Base-by-base conservation (phyloP, 2,888 invertebrate genomes). In the Pristionchus entomophagus region DNA sequence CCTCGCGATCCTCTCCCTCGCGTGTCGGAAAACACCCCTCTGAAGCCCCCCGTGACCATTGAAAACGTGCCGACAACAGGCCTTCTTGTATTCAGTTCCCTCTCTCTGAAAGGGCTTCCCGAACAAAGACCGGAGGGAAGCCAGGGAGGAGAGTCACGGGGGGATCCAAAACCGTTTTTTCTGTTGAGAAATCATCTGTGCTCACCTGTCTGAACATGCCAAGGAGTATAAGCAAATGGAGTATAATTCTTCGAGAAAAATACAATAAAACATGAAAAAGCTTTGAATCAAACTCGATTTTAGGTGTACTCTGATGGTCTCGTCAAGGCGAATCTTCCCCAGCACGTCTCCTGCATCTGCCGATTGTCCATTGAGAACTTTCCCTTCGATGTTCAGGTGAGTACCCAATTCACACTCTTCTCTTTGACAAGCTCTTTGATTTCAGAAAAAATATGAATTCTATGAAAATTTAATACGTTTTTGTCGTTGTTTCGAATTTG, bases 271-370 rank as follows among this genome's bases (percentile, higher is more conserved):
- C 56, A 56, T 22, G 56, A 22, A 56, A 5, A 22, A 56, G 19
- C 8, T n/a, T 6, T 65, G 5, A 65, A 65, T 35, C 8, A 59
- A 17, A 17, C 14, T 32, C 6, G 14, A 35, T 29, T 84, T 17
- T 12, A 85, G 85, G 85, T 85, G 29, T 85, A 41, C 38, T 73
- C 85, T 0, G 56, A 82, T 35, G 89, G 89, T n/a, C 73, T 85
- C 17, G 87, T 89, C 84, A 89, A 90, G 69, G 85, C 91, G 56
- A 92, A 92, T 86, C 91, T 92, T 32, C 92, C 92, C 0, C 92
- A 92, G 86, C 92, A 91, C 85, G 92, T 92, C 5, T 90, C 90
- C 49, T 91, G 91, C 45, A 92, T 92, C 59, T 92, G 92, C 86
- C 87, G 91, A 22, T 88, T 92, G 26, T 89, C 90, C 59, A 92